Evolutionary conservation across 2,113 vertebrate species (phyloP), one percentile per base, ranked within the genome.

Genomic region (Cichladusa arquata): DNA sequence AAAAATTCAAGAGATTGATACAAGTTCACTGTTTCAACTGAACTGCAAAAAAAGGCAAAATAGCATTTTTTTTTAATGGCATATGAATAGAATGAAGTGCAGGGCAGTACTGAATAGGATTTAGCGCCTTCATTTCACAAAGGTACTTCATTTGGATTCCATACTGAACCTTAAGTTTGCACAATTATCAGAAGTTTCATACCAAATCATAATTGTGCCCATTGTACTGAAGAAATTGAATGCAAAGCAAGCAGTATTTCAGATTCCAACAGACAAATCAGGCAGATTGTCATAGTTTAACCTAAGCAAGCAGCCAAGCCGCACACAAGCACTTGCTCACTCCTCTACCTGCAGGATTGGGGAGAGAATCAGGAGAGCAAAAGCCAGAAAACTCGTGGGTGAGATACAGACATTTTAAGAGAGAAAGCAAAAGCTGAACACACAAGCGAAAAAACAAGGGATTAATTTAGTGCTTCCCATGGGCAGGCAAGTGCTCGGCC

Each of bases 291-390:
- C 54, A 38, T 8, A 17, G n/a, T 25, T 74, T 40, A 51, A 74
- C 24, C 29, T 33, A 38, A 66, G 47, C 11, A 66, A 38, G 24
- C 17, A 40, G 29, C 38, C 53, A 67, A 53, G 38, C 11, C 24
- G 24, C n/a, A 40, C 13, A 29, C 14, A 53, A 54, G 14, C 38
- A 60, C 29, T 67, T 22, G 17, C 24, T 61, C 40, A 47, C 54
- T 54, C 28, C 19, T 51, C 7, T 6, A 53, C 15, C 19, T 26
- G n/a, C 24, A 60, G 54, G 11, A 53, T 1, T 0, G 0, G 14
- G 45, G 45, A n/a, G 24, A 47, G 12, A 61, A 76, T 40, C 38
- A 31, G 25, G 9, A 67, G 5, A 29, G 29, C 25, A 61, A 40
- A 61, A 34, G 17, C n/a, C 25, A 47, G 25, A 69, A 61, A 47